Conservation (phyloP, 2,113 vertebrate genomes). For the Erinaceus europaeus region DNA sequence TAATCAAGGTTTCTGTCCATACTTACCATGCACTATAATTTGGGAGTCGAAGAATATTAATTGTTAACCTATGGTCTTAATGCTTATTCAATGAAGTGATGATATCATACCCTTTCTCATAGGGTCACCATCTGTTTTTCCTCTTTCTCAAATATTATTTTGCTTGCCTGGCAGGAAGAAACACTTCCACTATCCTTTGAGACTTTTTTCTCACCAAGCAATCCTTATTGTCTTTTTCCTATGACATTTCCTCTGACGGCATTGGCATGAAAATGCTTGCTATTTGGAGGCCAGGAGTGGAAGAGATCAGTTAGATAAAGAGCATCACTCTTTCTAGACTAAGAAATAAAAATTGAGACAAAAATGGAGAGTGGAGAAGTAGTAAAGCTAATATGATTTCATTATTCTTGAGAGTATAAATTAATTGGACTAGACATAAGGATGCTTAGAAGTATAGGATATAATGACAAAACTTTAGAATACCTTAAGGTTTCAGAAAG, state of each 20-base stretch:
- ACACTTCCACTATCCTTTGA: not conserved
- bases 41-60: not conserved
- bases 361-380: not conserved
- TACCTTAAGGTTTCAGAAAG: not conserved
- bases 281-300: not conserved
- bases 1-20: not conserved
- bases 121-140: constrained; percentile 36
- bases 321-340: not conserved
- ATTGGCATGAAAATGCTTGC: not conserved
- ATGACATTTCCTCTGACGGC: not conserved
- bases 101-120: not conserved
- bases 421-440: not conserved
- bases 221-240: not conserved
- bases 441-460: not conserved
- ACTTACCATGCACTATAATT: not conserved
- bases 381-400: not conserved
- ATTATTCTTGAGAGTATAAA: not conserved
- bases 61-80: not conserved
- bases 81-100: not conserved
- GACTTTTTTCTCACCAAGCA: not conserved
- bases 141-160: not conserved
- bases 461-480: not conserved
- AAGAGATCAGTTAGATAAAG: not conserved
- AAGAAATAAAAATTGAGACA: not conserved
- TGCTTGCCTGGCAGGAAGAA: not conserved